These are phyloP conservation scores for Chloebia gouldiae DNA, from an alignment of 2,113 vertebrate genomes.

Conservation along the genomic window DNA sequence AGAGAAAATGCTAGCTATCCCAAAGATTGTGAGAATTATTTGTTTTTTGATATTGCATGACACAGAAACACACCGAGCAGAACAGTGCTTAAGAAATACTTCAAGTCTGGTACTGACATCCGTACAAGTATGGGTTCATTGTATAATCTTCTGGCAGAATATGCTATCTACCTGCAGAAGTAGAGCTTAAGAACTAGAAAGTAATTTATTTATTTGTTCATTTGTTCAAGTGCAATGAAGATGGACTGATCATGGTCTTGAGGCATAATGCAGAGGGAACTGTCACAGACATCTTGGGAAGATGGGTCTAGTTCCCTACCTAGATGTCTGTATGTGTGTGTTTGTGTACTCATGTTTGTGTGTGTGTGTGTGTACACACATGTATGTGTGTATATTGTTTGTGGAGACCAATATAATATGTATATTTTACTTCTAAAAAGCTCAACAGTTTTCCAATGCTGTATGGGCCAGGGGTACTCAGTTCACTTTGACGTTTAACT, in stretches of 20 bases:
- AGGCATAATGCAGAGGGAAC: not conserved
- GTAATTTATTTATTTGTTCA: not conserved
- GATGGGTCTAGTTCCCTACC: not conserved
- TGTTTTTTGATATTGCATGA: not conserved
- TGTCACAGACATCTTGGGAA: not conserved
- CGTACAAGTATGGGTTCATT: not conserved
- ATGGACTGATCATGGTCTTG: not conserved
- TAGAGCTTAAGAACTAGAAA: not conserved
- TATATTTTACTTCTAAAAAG: not conserved
- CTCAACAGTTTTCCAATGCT: not conserved
- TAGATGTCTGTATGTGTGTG: not conserved
- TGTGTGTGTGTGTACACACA: not conserved
- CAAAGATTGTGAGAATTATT: not conserved
- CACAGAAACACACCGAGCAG: not conserved
- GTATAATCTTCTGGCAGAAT: not conserved
- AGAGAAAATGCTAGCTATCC: not conserved
- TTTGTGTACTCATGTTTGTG: not conserved
- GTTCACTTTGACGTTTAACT: not conserved
- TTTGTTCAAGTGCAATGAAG: not conserved
- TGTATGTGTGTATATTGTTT: not conserved
- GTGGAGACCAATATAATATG: not conserved
- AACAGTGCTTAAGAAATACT: not conserved
- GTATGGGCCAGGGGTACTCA: not conserved
- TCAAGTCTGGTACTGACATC: not conserved
- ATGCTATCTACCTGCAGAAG: not conserved